These are phyloP conservation scores for Tenthredo notha DNA, from an alignment of 2,888 invertebrate genomes.

Conservation along the genomic window DNA sequence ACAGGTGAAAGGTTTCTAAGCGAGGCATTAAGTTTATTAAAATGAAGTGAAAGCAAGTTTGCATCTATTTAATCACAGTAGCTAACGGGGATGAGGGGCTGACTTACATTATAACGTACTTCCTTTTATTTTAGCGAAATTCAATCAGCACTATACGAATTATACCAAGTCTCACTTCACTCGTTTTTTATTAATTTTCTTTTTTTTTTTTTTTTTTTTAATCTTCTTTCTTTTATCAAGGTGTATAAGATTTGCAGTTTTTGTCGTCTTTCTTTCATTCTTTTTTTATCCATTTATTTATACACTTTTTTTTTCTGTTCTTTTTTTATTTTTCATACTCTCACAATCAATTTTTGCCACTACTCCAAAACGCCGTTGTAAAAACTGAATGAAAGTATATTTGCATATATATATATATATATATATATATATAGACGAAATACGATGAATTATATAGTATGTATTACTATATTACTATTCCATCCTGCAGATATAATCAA, in stretches of 20 bases:
- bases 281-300: neutral
- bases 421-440: neutral
- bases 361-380: neutral
- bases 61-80: conserved; percentile 7
- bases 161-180: neutral
- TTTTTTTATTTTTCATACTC: neutral
- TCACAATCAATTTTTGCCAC: neutral
- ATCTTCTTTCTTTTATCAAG: neutral
- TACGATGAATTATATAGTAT: neutral
- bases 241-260: neutral
- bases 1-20: conserved; percentile 12
- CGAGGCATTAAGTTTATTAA: conserved; percentile 16
- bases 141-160: neutral
- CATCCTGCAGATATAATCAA: neutral
- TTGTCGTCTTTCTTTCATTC: too few relatives aligned
- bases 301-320: neutral
- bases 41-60: conserved; percentile 30
- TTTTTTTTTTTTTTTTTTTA: neutral
- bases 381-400: conserved; percentile 6
- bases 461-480: neutral
- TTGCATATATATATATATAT: neutral
- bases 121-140: conserved; percentile 29
- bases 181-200: neutral
- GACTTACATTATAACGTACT: neutral
- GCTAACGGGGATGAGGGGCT: neutral